These are phyloP conservation scores for Emydoidea blandingii DNA, from an alignment of 2,797 vertebrate species.

Conservation along the genomic window DNA sequence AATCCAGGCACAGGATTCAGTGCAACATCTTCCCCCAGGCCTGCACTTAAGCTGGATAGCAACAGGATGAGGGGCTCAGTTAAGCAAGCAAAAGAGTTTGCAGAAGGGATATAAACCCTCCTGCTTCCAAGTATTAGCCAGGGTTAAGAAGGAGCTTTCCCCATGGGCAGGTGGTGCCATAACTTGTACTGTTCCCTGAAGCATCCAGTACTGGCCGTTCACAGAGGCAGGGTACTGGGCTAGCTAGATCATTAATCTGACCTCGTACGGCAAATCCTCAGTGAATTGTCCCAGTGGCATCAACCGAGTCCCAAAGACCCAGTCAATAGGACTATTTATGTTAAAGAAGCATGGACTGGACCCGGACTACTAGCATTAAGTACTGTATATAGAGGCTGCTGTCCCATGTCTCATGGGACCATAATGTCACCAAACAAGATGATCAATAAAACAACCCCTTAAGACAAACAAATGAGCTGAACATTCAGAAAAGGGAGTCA, in stretches of 20 bases:
- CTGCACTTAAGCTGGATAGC: neutral
- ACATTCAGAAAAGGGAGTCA: neutral
- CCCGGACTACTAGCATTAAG: neutral
- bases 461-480: neutral
- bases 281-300: too few relatives aligned
- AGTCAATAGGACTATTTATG: neutral
- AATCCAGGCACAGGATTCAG: neutral
- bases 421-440: neutral
- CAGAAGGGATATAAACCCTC: neutral
- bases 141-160: too few relatives aligned
- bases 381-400: neutral
- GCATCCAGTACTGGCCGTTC: neutral
- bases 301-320: neutral
- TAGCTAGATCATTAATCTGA: neutral
- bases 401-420: neutral
- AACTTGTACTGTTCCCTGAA: neutral
- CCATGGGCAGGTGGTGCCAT: neutral
- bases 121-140: neutral
- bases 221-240: too few relatives aligned
- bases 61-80: neutral
- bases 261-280: neutral
- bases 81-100: neutral
- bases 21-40: neutral
- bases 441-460: neutral
- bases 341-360: neutral